These are phyloP conservation scores for Drosophila affinis DNA, from an alignment of 2,888 invertebrate genomes.

Conservation along the genomic window DNA sequence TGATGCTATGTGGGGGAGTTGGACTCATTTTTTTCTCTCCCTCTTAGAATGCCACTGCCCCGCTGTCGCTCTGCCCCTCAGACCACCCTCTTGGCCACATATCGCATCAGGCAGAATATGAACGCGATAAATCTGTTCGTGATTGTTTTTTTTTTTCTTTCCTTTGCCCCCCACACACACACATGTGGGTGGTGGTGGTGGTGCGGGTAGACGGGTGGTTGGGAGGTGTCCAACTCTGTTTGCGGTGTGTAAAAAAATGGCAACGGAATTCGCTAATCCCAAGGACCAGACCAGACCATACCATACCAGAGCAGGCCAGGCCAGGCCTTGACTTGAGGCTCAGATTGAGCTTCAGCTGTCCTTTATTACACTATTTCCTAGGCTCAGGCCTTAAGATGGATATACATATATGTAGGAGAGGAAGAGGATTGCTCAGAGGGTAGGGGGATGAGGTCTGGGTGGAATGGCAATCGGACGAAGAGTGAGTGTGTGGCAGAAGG, in stretches of 20 bases:
- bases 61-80: constrained; percentile 16
- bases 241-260: constrained; percentile 56
- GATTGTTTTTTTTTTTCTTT: constrained; percentile 75
- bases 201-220: background rate
- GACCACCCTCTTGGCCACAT: constrained; percentile 59
- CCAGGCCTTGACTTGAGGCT: no score
- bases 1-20: constrained; percentile 11
- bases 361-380: constrained; percentile 76
- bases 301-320: background rate
- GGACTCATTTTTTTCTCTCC: constrained; percentile 50
- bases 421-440: background rate
- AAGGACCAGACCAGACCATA: background rate
- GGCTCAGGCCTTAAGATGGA: constrained; percentile 33
- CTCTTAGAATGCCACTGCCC: background rate
- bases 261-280: constrained; percentile 76
- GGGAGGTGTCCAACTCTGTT: constrained; percentile 64
- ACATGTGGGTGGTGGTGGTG: constrained; percentile 3
- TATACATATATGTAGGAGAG: background rate
- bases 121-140: constrained; percentile 82
- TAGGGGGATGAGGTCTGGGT: background rate
- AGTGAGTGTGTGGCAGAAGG: background rate
- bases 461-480: background rate
- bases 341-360: constrained; percentile 61
- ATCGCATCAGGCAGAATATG: constrained; percentile 78
- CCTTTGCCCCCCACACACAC: background rate